A percentile compares a stretch with the other conserved stretches of the same genome.
phyloP scores from a whole-genome alignment of 2,797 vertebrate genomes.

The Muscicapa comitata region DNA sequence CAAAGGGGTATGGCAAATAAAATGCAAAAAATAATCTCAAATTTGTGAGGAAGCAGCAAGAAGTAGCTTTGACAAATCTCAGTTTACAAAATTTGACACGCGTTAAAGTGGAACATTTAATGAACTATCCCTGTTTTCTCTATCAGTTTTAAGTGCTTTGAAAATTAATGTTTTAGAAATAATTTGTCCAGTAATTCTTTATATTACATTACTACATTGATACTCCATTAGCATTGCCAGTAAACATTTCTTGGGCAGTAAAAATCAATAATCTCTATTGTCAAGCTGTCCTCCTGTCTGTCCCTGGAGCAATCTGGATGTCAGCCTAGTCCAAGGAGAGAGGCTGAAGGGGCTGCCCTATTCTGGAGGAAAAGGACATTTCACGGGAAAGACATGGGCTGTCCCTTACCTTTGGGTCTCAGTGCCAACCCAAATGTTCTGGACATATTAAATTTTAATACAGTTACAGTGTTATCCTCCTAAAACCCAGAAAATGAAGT shows the following conservation, averaged over 20 bases:
- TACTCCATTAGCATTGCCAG: neutral
- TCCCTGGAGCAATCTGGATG: neutral
- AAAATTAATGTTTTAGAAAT: neutral
- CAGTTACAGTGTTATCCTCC: neutral
- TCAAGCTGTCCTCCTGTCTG: neutral
- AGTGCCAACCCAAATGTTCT: fast-evolving
- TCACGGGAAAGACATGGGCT: neutral
- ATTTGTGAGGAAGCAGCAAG: neutral
- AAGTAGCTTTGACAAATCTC: neutral
- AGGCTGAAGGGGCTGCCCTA: neutral
- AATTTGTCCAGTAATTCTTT: neutral
- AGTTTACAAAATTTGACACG: neutral
- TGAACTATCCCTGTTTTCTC: neutral
- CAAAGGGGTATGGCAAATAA: neutral
- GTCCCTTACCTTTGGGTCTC: fast-evolving
- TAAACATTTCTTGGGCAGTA: neutral
- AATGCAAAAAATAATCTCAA: neutral
- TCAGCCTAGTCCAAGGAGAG: neutral
- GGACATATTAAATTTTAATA: neutral
- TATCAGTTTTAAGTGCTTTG: neutral
- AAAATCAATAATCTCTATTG: neutral
- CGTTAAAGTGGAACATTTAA: neutral
- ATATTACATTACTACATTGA: neutral
- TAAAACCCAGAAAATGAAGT: neutral
- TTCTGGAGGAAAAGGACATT: neutral